A percentile compares a stretch with the other conserved stretches of the same genome.
These are phyloP conservation scores for Aproaerema taeniolella DNA, from an alignment of 2,888 invertebrate genomes.

Conservation along the genomic window DNA sequence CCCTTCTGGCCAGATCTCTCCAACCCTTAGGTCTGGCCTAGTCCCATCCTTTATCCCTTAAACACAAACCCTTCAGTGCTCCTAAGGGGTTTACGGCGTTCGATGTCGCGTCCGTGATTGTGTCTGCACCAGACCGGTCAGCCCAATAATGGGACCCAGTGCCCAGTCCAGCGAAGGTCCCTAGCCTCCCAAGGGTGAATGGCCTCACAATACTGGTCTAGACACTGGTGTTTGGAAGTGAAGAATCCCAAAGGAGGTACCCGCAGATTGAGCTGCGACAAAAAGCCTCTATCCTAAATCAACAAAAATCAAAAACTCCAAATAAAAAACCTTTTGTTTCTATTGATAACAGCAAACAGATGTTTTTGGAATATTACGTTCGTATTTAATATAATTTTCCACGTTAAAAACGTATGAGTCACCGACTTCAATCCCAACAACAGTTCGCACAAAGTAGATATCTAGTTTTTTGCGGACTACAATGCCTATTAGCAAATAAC, in stretches of 20 bases:
- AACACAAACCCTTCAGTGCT: background rate
- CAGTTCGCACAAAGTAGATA: no score
- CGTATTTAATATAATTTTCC: no score
- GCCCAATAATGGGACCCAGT: background rate
- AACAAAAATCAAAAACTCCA: background rate
- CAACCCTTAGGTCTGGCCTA: background rate
- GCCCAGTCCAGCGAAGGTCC: background rate
- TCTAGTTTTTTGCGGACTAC: no score
- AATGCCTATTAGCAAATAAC: no score
- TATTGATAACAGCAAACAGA: no score
- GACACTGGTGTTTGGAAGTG: conserved; percentile 1
- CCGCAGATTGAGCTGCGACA: background rate
- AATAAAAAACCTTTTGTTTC: no score
- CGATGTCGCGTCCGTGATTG: background rate
- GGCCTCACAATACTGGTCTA: background rate
- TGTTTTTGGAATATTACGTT: no score
- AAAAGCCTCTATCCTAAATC: background rate
- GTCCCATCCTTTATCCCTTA: background rate
- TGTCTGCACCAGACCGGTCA: background rate
- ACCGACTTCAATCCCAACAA: no score
- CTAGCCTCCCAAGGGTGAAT: background rate
- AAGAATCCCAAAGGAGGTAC: conserved; percentile 1
- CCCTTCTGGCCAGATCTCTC: background rate
- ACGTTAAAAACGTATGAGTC: no score
- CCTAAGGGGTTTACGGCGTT: background rate